Evolutionary conservation across 2,888 invertebrate genomes (phyloP).

Genomic region (Urechis unicinctus): DNA sequence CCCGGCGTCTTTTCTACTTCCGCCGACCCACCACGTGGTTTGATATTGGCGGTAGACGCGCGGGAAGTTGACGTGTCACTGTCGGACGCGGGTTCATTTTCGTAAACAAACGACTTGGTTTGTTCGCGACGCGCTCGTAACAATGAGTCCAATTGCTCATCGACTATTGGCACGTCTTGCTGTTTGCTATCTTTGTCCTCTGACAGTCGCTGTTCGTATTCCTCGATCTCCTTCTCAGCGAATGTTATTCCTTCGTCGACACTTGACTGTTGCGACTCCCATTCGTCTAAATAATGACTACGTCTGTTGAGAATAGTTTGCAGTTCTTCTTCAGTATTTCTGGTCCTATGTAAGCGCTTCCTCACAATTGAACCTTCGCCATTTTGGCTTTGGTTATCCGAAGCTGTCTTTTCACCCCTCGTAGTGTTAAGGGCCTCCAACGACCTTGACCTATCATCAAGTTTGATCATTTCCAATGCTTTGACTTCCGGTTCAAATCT

Average conservation of each 20-base stretch:
- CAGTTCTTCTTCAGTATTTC: neutral
- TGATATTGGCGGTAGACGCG: no score
- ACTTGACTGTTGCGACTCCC: neutral
- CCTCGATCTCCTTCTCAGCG: neutral
- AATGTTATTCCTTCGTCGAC: neutral
- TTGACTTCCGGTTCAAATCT: no score
- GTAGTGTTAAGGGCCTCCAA: no score
- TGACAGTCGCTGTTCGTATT: neutral
- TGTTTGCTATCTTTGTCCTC: neutral
- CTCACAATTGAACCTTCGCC: neutral
- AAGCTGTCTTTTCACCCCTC: neutral
- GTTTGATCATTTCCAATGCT: no score
- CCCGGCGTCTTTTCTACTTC: no score
- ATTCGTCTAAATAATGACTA: slow-evolving; percentile 3
- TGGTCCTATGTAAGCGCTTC: neutral
- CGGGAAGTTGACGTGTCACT: no score
- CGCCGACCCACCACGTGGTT: no score
- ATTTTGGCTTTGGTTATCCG: neutral
- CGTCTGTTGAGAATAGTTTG: slow-evolving; percentile 1
- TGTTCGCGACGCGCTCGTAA: neutral
- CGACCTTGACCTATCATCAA: no score
- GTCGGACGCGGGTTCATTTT: no score
- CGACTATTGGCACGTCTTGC: neutral
- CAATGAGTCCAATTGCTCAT: neutral
- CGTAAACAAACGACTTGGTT: no score